Percentiles rank a stretch among this genome's conserved stretches.
phyloP scores from a whole-genome alignment of 2,888 invertebrate genomes.

The Omphaloscelis lunosa region DNA sequence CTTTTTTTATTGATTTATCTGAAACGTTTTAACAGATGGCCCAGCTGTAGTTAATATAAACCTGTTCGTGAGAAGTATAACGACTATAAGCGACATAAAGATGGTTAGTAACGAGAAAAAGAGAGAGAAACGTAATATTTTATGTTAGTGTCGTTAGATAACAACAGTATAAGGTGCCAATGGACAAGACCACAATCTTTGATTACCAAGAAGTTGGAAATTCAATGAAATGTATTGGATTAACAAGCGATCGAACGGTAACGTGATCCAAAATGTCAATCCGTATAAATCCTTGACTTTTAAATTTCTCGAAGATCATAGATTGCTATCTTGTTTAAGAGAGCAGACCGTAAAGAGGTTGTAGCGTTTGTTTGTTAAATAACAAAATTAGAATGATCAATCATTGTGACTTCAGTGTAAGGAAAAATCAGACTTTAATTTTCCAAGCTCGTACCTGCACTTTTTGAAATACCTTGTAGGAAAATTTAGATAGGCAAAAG shows the following conservation, averaged over 20 bases:
- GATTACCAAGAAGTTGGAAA: constrained; percentile 25
- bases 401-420: constrained; percentile 21
- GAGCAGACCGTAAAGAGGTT: constrained; percentile 57
- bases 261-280: constrained; percentile 13
- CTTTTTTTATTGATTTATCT: constrained; percentile 45
- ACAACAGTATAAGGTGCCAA: constrained; percentile 18
- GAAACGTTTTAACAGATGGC: constrained; percentile 93
- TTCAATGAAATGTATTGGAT: constrained; percentile 29
- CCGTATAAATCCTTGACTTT: constrained; percentile 34
- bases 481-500: constrained; percentile 50
- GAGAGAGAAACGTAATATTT: constrained; percentile 25
- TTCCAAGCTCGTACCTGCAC: constrained; percentile 63
- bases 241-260: background rate
- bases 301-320: constrained; percentile 15
- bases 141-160: constrained; percentile 58
- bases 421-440: constrained; percentile 43
- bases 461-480: constrained; percentile 43
- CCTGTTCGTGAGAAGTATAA: constrained; percentile 99
- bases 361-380: constrained; percentile 65
- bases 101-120: constrained; percentile 95
- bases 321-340: constrained; percentile 27
- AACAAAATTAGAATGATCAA: constrained; percentile 22
- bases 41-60: constrained; percentile 99
- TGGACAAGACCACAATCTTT: constrained; percentile 19
- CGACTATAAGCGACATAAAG: constrained; percentile 99